phyloP scores from a whole-genome alignment of 2,113 vertebrate genomes.

The Psettodes erumei region DNA sequence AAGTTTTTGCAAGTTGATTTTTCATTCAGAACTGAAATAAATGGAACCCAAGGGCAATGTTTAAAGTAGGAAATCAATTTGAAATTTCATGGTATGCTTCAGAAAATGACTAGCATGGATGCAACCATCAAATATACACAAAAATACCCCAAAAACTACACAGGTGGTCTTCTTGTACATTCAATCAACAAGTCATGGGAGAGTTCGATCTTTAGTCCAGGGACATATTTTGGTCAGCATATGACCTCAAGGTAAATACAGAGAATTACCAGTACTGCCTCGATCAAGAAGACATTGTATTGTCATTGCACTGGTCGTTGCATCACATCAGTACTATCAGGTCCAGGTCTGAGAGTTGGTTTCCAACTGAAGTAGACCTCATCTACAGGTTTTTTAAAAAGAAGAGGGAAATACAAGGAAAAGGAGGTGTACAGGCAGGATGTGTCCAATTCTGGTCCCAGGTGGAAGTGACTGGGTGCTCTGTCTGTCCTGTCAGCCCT shows the following conservation, averaged over 20 bases:
- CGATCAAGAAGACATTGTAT: background rate
- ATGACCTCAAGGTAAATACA: background rate
- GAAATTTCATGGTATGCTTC: background rate
- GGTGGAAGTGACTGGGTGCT: constrained; percentile 68
- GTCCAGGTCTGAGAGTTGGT: background rate
- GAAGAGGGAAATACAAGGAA: constrained; percentile 4
- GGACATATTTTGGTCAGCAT: background rate
- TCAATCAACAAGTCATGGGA: background rate
- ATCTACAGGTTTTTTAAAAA: constrained; percentile 31
- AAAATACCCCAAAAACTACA: too few relatives aligned
- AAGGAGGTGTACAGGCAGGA: constrained; percentile 34
- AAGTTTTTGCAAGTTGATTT: background rate
- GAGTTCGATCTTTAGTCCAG: too few relatives aligned
- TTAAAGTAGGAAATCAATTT: background rate
- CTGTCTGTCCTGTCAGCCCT: constrained; percentile 78
- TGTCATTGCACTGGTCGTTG: background rate
- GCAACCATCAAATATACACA: background rate
- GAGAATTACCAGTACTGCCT: background rate
- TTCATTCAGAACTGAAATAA: background rate
- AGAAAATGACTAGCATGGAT: background rate
- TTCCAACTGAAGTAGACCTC: background rate
- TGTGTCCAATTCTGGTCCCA: constrained; percentile 71
- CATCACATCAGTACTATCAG: constrained; percentile 1
- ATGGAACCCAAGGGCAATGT: background rate
- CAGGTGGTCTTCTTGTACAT: too few relatives aligned